Conservation (phyloP, 2,888 invertebrate species). For the Leucophenga montana region DNA sequence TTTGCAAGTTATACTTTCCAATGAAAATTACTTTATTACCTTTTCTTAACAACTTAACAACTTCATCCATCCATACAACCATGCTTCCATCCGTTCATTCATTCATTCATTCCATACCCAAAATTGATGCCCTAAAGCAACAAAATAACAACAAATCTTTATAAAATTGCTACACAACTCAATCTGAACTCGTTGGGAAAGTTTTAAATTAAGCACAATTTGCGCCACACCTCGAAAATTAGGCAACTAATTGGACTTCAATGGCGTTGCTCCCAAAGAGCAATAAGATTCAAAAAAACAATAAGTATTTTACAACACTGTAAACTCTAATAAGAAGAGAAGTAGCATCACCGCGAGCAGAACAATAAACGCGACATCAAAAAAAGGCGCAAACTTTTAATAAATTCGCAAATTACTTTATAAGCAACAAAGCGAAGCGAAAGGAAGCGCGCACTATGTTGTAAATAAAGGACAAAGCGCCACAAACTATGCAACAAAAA, state of each 20-base stretch:
- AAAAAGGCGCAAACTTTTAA: conserved; percentile 54
- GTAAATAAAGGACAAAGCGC: conserved; percentile 43
- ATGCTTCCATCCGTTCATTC: too few species aligned
- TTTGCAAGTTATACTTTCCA: too few species aligned
- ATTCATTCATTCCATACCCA: too few species aligned
- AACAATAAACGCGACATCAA: conserved; percentile 18
- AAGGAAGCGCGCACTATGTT: conserved; percentile 30
- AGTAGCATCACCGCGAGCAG: not conserved
- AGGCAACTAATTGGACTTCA: conserved; percentile 52
- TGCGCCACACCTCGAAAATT: conserved; percentile 53
- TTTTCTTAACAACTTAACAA: too few species aligned
- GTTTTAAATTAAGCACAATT: conserved; percentile 29
- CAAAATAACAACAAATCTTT: too few species aligned
- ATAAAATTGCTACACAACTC: not conserved
- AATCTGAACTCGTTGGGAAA: conserved; percentile 18
- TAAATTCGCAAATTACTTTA: conserved; percentile 64
- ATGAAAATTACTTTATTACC: too few species aligned
- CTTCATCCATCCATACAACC: too few species aligned
- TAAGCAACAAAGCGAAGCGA: conserved; percentile 52
- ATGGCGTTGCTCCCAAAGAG: conserved; percentile 4
- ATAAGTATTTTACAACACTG: conserved; percentile 41
- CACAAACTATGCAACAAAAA: conserved; percentile 46
- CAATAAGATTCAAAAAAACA: conserved; percentile 25
- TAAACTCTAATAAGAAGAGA: conserved; percentile 48
- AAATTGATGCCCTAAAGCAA: too few species aligned